phyloP scores from a whole-genome alignment of 2,113 vertebrate species.

The Seriola rivoliana region DNA sequence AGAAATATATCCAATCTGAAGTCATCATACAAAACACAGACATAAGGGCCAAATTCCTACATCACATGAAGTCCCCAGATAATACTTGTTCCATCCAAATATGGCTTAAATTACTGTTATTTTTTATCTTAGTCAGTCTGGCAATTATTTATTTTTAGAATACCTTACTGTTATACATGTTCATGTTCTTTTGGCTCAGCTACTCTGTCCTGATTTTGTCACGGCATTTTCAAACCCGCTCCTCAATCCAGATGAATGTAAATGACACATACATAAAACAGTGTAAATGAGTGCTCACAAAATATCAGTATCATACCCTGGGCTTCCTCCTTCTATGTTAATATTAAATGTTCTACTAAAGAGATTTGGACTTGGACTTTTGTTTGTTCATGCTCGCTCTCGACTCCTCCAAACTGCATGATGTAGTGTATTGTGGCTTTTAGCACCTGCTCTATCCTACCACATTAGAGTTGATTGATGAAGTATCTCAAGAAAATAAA shows the following conservation, averaged over 20 bases:
- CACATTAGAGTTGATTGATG: constrained; percentile 68
- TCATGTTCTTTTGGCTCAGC: too few species aligned
- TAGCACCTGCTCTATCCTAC: constrained; percentile 59
- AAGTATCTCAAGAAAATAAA: constrained; percentile 73
- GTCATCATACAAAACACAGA: background rate
- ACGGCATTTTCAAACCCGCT: background rate
- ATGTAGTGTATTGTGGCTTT: constrained; percentile 40
- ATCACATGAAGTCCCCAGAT: background rate
- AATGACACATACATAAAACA: constrained; percentile 5
- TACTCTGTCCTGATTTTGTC: background rate
- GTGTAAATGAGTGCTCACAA: constrained; percentile 25
- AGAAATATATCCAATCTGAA: background rate
- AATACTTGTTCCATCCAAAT: background rate
- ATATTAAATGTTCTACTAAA: constrained; percentile 28
- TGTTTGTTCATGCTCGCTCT: constrained; percentile 54
- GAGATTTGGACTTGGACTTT: constrained; percentile 18
- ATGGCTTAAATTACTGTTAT: background rate
- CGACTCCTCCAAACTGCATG: constrained; percentile 21
- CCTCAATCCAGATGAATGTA: background rate
- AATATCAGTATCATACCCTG: background rate
- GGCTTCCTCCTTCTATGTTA: constrained; percentile 19
- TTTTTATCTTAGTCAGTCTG: background rate
- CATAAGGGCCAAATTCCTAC: background rate
- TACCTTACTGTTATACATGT: background rate
- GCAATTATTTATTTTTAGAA: background rate